Percentiles rank a stretch among this genome's conserved stretches.
Evolutionary conservation across 2,113 vertebrate species (phyloP).

Genomic region (Neofelis nebulosa): DNA sequence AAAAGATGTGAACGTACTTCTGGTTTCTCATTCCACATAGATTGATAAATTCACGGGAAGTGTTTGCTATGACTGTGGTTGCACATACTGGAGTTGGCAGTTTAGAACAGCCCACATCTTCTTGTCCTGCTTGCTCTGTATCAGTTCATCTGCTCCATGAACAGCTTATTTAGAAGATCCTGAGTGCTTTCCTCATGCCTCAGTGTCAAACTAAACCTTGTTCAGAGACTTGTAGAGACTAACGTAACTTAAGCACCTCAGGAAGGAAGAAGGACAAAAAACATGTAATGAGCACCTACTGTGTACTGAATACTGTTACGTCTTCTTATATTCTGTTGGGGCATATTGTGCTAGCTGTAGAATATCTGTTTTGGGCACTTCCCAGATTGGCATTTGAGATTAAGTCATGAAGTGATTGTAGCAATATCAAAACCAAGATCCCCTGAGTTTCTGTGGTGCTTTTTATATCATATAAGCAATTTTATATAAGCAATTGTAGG

Average conservation of each 20-base stretch:
- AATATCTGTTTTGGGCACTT: background rate
- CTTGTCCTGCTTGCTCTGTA: background rate
- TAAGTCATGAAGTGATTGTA: background rate
- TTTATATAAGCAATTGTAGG: background rate
- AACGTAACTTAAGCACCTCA: background rate
- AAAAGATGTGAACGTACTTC: background rate
- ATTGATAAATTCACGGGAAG: background rate
- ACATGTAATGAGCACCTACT: background rate
- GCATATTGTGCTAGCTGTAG: background rate
- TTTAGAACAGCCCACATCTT: background rate
- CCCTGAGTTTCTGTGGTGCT: background rate
- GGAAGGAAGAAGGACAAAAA: background rate
- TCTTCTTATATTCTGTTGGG: background rate
- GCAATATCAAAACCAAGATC: background rate
- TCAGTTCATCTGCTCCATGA: background rate
- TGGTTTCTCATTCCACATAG: background rate
- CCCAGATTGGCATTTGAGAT: background rate
- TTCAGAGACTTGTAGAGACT: background rate
- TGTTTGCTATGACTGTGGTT: background rate
- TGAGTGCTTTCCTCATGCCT: background rate
- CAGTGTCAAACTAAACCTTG: background rate
- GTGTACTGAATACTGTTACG: background rate
- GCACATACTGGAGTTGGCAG: background rate
- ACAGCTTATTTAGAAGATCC: background rate
- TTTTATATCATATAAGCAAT: background rate